Evolutionary conservation across 2,888 invertebrate species (phyloP), one percentile per base, ranked within the genome.

Genomic region (Nemapogon koenigi): DNA sequence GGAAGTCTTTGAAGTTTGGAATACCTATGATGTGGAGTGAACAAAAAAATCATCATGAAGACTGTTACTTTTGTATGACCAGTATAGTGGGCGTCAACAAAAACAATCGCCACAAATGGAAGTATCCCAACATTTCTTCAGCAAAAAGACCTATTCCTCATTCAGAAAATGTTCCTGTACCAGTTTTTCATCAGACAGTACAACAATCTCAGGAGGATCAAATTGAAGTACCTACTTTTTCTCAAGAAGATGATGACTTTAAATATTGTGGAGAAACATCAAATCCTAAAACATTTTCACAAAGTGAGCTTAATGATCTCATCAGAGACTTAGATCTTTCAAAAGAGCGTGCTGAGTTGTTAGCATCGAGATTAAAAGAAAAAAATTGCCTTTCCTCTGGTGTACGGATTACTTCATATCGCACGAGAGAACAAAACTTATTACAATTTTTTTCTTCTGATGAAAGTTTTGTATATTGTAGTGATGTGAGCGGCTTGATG

Each of bases 291-390:
- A n/a, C n/a, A n/a, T n/a, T n/a, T n/a, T n/a, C n/a, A n/a, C n/a
- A n/a, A n/a, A n/a, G n/a, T n/a, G n/a, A n/a, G n/a, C n/a, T n/a
- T n/a, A n/a, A n/a, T n/a, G n/a, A n/a, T n/a, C n/a, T n/a, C n/a
- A n/a, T n/a, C n/a, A n/a, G n/a, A n/a, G 48, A 46, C 31, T 39
- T 48, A 35, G 41, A 43, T 30, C 43, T 46, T 16, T 45, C 46
- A 37, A 50, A 48, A 41, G 45, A 47, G 37, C 18, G 41, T 40
- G 41, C 46, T 18, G 44, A 48, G 45, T 35, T 47, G 19, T 43
- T 51, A 15, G 49, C 41, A 30, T 46, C 41, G n/a, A 41, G 46
- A 36, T 29, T 43, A 37, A 45, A 45, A 39, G 45, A 45, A 43
- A 45, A 46, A 42, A 46, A n/a, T n/a, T n/a, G 43, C 32, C 37